Conservation (phyloP, 1,140 invertebrate genomes). For the Liolophura sinensis region DNA sequence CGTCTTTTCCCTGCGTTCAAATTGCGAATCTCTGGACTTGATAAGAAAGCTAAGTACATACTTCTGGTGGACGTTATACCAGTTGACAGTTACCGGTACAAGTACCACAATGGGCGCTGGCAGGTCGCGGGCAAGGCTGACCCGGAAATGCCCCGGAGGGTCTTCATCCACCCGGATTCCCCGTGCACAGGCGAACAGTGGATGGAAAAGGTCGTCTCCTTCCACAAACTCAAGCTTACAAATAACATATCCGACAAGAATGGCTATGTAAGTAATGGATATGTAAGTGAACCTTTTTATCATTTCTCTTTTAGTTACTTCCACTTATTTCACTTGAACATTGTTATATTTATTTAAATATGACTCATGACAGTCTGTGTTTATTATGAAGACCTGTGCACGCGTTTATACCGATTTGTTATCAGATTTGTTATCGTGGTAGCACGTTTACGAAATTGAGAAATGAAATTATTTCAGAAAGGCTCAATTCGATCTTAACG, state of each 20-base stretch:
- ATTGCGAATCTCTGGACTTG: conserved; percentile 63
- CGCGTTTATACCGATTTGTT: too few relatives aligned
- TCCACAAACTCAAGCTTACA: conserved; percentile 84
- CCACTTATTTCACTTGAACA: too few relatives aligned
- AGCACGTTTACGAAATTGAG: too few relatives aligned
- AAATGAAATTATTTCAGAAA: too few relatives aligned
- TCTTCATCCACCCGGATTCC: conserved; percentile 82
- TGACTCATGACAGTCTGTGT: too few relatives aligned
- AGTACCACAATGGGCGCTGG: conserved; percentile 96
- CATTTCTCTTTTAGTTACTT: too few relatives aligned
- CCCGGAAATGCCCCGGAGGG: conserved; percentile 88
- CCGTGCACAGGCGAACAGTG: conserved; percentile 78
- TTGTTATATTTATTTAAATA: too few relatives aligned
- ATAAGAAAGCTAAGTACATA: conserved; percentile 97
- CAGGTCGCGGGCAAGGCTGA: conserved; percentile 82
- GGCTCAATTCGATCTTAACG: too few relatives aligned
- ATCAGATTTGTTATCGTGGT: too few relatives aligned
- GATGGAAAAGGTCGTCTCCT: conserved; percentile 83
- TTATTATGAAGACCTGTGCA: too few relatives aligned
- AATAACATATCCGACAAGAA: conserved; percentile 98
- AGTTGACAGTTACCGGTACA: conserved; percentile 91
- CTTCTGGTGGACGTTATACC: conserved; percentile 94
- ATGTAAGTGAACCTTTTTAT: neutral
- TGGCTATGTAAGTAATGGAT: conserved; percentile 89
- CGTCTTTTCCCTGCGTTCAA: conserved; percentile 47